Conservation (phyloP, 2,888 invertebrate genomes). For the Drosophila falleni region DNA sequence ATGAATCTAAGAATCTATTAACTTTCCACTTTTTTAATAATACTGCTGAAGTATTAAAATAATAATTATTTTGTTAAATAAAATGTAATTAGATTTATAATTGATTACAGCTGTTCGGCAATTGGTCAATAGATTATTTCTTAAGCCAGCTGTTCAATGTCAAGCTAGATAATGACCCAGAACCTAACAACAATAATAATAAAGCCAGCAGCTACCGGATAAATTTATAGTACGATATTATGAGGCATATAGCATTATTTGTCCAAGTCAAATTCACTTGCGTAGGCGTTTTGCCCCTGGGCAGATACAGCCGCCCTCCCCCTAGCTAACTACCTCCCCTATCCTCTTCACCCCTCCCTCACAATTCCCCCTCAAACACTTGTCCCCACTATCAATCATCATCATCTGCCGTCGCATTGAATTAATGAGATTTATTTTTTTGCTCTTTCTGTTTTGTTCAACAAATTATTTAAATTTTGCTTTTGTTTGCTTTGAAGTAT, state of each 20-base stretch:
- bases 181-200: slow-evolving; percentile 13
- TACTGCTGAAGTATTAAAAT: too few relatives aligned
- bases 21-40: too few relatives aligned
- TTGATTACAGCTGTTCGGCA: too few relatives aligned
- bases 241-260: slow-evolving; percentile 22
- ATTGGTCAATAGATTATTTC: slow-evolving; percentile 7
- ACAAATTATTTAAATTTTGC: slow-evolving; percentile 74
- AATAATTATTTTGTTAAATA: too few relatives aligned
- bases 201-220: slow-evolving; percentile 43
- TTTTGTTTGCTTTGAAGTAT: slow-evolving; percentile 58
- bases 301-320: slow-evolving; percentile 34
- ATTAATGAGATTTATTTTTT: slow-evolving; percentile 57
- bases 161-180: slow-evolving; percentile 58
- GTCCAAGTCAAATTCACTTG: slow-evolving; percentile 23
- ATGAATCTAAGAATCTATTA: too few relatives aligned
- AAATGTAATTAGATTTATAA: too few relatives aligned
- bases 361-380: slow-evolving; percentile 5
- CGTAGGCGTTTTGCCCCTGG: slow-evolving; percentile 42
- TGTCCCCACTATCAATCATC: slow-evolving; percentile 52
- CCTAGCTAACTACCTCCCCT: slow-evolving; percentile 1
- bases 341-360: slow-evolving; percentile 2
- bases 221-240: slow-evolving; percentile 20
- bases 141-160: slow-evolving; percentile 51
- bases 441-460: slow-evolving; percentile 45
- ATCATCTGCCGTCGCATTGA: slow-evolving; percentile 54